Evolutionary conservation across 2,888 invertebrate genomes (phyloP), one percentile per base, ranked within the genome.

Genomic region (Agrochola macilenta): DNA sequence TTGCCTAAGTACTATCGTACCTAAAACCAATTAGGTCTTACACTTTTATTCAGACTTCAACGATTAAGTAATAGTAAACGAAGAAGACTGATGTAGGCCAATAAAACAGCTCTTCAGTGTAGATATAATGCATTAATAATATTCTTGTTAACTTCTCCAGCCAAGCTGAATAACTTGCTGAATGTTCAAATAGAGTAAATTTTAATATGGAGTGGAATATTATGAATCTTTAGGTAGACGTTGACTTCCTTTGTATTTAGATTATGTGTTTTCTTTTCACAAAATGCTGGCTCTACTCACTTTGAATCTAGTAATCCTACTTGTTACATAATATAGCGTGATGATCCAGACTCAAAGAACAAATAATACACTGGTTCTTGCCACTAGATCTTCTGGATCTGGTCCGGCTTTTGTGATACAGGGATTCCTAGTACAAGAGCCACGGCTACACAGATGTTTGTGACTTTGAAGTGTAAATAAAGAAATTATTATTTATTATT

Each of bases 81-180:
- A 7, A n/a, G n/a, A 20, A 17, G 9, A 20, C 61, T 8, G 5
- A 80, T 52, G 58, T 80, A 20, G 63, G 35, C 71, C 58, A 64
- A 30, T 58, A 46, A 63, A 72, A 61, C 46, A 9, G 12, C 20
- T 58, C 35, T 49, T n/a, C 64, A 20, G 8, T 69, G 64, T 65
- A 58, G 14, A 54, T 23, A 11, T 65, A 70, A 52, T 66, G 54
- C 76, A 82, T 82, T 82, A 64, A 54, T 76, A 65, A 82, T 61
- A 49, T 77, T 66, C 77, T 49, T 26, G 77, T 76, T 82, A 82
- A 66, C 65, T n/a, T 82, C 12, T 12, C 39, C 57, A 49, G 39
- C 61, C 39, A 30, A 30, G 58, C 52, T 54, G 46, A 52, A 69
- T 58, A 63, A 49, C 52, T 43, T 17, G 23, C 52, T 35, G 39